Base-by-base conservation (phyloP, 1,140 invertebrate species). In the Bombus polaris region DNA sequence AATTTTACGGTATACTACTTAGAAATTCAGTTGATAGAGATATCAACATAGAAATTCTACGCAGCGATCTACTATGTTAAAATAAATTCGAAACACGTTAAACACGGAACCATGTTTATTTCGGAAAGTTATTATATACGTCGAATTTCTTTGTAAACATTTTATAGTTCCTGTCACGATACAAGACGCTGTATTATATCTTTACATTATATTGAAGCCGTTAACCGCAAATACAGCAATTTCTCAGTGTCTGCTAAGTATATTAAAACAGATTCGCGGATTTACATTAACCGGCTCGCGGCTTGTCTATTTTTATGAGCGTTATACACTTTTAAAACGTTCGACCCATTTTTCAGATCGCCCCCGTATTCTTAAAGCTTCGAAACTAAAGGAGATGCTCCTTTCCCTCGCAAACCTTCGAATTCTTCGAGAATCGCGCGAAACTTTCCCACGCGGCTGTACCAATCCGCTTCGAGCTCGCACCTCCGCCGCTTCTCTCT, bases 271-370 rank as follows among this genome's bases (percentile, higher is more conserved):
- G 57, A 78, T 78, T 78, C 75, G 18, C n/a, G 9, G 57, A 78
- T 39, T 78, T 42, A 44, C 59, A 15, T 32, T 65, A 78, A 44
- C 25, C 37, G 25, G 47, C 35, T 8, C 22, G 15, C 28, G 1
- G 28, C 28, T 32, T 42, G 75, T 44, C 37, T 78, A 78, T 78
- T 78, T 78, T 78, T 42, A 78, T 28, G 39, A 78, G 59, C 75
- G 47, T 78, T 78, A 32, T 65, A n/a, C 57, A 65, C 59, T 78
- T 78, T 78, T 78, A n/a, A 78, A 78, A 78, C 59, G 57, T 78
- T 78, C 75, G 75, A 78, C 59, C 75, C 75, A 78, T 78, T 78
- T 77, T 78, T n/a, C 57, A 42, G 75, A 78, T n/a, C 57, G n/a
- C 37, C 37, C 5, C 18, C 15, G 75, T 59, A 12, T 44, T 62